Percentiles rank a stretch among this genome's conserved stretches.
Conservation (phyloP, 2,888 invertebrate genomes). For the Quadriops clusia region DNA sequence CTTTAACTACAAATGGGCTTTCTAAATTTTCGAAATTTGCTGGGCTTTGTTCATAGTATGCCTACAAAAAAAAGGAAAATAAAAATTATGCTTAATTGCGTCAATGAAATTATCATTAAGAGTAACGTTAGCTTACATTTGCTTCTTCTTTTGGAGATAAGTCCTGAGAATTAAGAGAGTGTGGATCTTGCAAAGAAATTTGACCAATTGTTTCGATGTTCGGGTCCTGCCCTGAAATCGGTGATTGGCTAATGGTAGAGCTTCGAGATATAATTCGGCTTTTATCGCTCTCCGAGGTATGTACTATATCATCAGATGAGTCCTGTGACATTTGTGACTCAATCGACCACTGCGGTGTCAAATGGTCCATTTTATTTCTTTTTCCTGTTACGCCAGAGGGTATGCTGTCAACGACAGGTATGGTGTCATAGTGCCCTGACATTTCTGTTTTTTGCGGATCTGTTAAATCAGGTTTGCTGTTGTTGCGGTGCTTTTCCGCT, state of each 20-base stretch:
- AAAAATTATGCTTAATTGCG: too few relatives aligned
- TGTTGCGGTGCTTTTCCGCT: constrained; percentile 14
- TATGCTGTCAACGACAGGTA: constrained; percentile 1
- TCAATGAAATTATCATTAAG: too few relatives aligned
- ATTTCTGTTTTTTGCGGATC: constrained; percentile 2
- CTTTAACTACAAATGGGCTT: too few relatives aligned
- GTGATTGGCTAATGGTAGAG: constrained; percentile 34
- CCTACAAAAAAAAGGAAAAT: too few relatives aligned
- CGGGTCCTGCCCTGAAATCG: constrained; percentile 20
- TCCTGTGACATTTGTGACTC: constrained; percentile 56
- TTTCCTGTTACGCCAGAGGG: constrained; percentile 10
- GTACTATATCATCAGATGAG: constrained; percentile 49
- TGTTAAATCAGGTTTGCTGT: constrained; percentile 8
- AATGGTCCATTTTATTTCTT: constrained; percentile 27
- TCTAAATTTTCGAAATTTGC: too few relatives aligned
- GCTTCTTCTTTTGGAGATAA: too few relatives aligned
- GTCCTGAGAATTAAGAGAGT: too few relatives aligned
- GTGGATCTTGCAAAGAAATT: too few relatives aligned
- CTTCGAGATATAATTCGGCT: constrained; percentile 47
- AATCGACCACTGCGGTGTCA: constrained; percentile 52
- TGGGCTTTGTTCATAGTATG: too few relatives aligned
- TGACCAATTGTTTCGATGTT: background rate
- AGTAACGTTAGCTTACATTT: too few relatives aligned
- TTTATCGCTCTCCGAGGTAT: constrained; percentile 49
- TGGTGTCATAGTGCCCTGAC: background rate